These are phyloP conservation scores for Trachelipus rathkii DNA, from an alignment of 1,140 invertebrate species.

Conservation along the genomic window DNA sequence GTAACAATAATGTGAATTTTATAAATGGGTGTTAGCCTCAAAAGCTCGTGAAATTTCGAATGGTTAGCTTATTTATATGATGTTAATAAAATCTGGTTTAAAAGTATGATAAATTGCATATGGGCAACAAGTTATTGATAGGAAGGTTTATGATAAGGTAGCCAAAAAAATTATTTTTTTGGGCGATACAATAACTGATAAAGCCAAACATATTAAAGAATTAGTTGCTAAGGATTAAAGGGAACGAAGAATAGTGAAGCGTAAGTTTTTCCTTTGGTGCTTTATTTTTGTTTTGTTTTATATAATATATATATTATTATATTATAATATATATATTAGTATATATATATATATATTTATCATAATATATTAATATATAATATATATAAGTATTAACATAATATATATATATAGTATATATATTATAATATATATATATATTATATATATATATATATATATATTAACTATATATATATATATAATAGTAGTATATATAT, in stretches of 20 bases:
- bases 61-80: background rate
- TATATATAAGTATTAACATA: no score
- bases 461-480: no score
- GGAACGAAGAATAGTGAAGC: background rate
- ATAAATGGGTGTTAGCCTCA: background rate
- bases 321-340: no score
- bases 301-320: no score
- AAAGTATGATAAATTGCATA: background rate
- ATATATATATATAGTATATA: no score
- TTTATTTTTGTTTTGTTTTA: background rate
- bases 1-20: background rate
- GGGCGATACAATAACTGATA: background rate
- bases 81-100: background rate
- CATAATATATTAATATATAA: no score
- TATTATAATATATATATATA: no score
- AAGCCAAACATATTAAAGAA: background rate
- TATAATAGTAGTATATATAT: no score
- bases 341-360: no score
- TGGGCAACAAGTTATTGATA: background rate
- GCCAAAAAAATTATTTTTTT: background rate
- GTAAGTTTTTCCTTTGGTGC: background rate
- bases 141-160: background rate
- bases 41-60: background rate
- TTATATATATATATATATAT: no score
- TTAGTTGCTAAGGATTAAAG: background rate